phyloP scores from a whole-genome alignment of 2,888 invertebrate species.

The Xestia ashworthii region DNA sequence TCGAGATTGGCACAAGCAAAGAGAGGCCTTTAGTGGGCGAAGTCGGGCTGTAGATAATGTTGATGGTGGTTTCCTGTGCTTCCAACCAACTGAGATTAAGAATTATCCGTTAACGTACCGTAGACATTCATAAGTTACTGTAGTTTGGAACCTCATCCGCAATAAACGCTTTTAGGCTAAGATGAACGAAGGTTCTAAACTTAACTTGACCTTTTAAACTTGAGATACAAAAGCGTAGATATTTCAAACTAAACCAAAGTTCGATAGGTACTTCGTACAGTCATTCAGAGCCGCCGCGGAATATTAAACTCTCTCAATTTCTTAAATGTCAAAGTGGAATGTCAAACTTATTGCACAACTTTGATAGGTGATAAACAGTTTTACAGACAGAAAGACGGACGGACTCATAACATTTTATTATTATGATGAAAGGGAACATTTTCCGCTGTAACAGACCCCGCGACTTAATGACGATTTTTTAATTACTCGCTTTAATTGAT shows the following conservation, averaged over 20 bases:
- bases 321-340: constrained; percentile 34
- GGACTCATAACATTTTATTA: constrained; percentile 50
- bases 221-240: background rate
- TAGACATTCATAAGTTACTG: background rate
- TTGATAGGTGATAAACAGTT: constrained; percentile 60
- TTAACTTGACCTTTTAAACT: constrained; percentile 6
- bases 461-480: constrained; percentile 61
- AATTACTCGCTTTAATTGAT: constrained; percentile 68
- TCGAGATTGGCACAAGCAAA: background rate
- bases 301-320: constrained; percentile 25
- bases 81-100: background rate
- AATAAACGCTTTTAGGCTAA: background rate
- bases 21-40: background rate
- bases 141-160: background rate
- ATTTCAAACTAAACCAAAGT: background rate
- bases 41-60: background rate
- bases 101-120: background rate
- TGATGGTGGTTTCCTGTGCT: background rate
- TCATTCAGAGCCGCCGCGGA: background rate
- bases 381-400: constrained; percentile 52
- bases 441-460: constrained; percentile 58
- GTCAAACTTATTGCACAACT: constrained; percentile 50
- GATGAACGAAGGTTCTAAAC: background rate
- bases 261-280: background rate
- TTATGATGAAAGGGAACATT: constrained; percentile 54